Evolutionary conservation across 1,140 invertebrate species (phyloP).

Genomic region (Drosophila melanica): DNA sequence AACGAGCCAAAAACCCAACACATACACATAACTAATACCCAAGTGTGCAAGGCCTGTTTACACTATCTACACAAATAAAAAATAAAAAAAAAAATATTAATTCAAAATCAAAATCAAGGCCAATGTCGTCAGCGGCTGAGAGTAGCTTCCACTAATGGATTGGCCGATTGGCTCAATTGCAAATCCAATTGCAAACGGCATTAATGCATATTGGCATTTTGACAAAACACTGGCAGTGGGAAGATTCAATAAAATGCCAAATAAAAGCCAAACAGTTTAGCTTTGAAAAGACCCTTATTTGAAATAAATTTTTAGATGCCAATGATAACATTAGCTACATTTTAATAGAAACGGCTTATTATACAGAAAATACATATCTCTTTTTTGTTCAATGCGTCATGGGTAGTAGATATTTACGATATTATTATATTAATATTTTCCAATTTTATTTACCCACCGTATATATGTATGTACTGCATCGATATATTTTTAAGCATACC

Average conservation of each 20-base stretch:
- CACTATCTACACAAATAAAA: conserved; percentile 2
- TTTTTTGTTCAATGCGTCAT: too few species aligned
- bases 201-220: conserved; percentile 56
- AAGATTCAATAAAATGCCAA: conserved; percentile 11
- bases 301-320: too few species aligned
- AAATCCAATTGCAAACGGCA: conserved; percentile 57
- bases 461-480: background rate
- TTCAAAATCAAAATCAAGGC: conserved; percentile 72
- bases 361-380: too few species aligned
- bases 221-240: conserved; percentile 32
- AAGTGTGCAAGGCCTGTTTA: conserved; percentile 24
- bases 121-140: conserved; percentile 52
- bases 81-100: conserved; percentile 14
- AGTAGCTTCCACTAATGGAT: conserved; percentile 55
- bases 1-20: background rate
- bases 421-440: too few species aligned
- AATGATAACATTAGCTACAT: too few species aligned
- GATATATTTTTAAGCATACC: background rate
- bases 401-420: too few species aligned
- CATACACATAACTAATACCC: conserved; percentile 11
- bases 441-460: too few species aligned
- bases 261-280: background rate
- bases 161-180: conserved; percentile 58
- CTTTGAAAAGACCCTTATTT: too few species aligned
- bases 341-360: too few species aligned